Evolutionary conservation across 2,797 vertebrate species (phyloP).

Genomic region (Halcyon chelicuti): DNA sequence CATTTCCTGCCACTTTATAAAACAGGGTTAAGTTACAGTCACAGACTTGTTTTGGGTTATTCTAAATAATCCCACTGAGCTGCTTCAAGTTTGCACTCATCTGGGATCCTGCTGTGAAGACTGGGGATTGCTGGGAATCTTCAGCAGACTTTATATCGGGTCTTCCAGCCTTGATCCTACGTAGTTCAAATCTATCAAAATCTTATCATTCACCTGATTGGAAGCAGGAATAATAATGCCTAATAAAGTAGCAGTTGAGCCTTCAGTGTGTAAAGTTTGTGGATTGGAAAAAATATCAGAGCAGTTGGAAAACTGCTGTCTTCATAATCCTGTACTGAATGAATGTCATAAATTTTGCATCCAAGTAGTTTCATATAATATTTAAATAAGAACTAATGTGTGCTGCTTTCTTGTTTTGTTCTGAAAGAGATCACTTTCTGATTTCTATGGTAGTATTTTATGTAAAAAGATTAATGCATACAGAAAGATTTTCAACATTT

Average conservation of each 20-base stretch:
- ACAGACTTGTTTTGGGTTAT: not conserved
- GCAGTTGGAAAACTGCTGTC: not conserved
- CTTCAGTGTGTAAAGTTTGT: not conserved
- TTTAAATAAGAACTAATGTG: not conserved
- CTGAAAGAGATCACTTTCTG: not conserved
- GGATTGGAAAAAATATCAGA: not conserved
- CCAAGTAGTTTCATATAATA: not conserved
- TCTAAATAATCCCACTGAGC: not conserved
- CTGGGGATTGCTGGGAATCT: not conserved
- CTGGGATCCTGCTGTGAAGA: not conserved
- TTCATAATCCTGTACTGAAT: not conserved
- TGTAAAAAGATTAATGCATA: not conserved
- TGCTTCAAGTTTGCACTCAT: not conserved
- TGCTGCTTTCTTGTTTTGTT: not conserved
- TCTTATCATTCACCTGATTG: not conserved
- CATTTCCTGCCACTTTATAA: slow-evolving; percentile 48
- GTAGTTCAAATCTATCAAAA: not conserved
- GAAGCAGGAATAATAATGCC: not conserved
- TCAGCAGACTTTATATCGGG: not conserved
- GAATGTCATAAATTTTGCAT: not conserved
- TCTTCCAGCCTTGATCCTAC: not conserved
- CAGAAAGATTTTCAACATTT: not conserved
- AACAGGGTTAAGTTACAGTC: slow-evolving; percentile 20
- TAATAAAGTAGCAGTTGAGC: not conserved
- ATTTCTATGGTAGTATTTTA: not conserved